A percentile compares a stretch with the other conserved stretches of the same genome.
These are phyloP conservation scores for Malacosoma neustria DNA, from an alignment of 2,888 invertebrate genomes.

Conservation along the genomic window DNA sequence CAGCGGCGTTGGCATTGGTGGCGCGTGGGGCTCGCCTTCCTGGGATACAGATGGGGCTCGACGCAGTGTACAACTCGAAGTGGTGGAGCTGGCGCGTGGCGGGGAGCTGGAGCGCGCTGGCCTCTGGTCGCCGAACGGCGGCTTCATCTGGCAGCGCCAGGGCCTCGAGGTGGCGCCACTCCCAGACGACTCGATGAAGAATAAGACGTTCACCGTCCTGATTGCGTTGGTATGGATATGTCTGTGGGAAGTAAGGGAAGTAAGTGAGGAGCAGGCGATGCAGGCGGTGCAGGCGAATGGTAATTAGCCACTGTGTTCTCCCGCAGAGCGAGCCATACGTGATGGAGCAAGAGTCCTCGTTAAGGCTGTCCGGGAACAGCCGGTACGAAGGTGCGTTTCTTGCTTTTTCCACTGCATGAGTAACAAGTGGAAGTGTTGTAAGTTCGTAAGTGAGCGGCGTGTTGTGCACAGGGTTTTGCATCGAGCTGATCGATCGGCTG, in stretches of 20 bases:
- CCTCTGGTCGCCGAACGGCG: conserved; percentile 34
- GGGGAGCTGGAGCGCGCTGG: conserved; percentile 37
- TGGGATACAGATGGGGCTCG: conserved; percentile 40
- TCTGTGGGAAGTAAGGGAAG: too few species aligned
- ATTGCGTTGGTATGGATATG: conserved; percentile 38
- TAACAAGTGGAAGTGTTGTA: too few species aligned
- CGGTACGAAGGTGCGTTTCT: conserved; percentile 82
- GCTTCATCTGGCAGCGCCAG: conserved; percentile 34
- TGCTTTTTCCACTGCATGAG: too few species aligned
- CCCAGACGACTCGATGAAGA: conserved; percentile 47
- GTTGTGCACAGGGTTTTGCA: conserved; percentile 82
- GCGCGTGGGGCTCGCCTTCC: conserved; percentile 16
- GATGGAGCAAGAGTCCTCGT: conserved; percentile 83
- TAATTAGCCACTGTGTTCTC: conserved; percentile 18
- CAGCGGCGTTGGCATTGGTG: conserved; percentile 17
- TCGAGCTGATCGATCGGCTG: conserved; percentile 89
- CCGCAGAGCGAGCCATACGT: conserved; percentile 88
- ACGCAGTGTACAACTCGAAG: conserved; percentile 30
- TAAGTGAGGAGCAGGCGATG: too few species aligned
- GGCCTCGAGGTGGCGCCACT: conserved; percentile 23
- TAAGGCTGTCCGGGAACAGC: conserved; percentile 82
- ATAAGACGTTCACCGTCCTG: conserved; percentile 55
- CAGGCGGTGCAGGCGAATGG: too few species aligned
- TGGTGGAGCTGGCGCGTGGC: conserved; percentile 46
- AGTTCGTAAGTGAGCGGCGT: not conserved